phyloP scores from a whole-genome alignment of 2,113 vertebrate genomes.

The Callaeas wilsoni region DNA sequence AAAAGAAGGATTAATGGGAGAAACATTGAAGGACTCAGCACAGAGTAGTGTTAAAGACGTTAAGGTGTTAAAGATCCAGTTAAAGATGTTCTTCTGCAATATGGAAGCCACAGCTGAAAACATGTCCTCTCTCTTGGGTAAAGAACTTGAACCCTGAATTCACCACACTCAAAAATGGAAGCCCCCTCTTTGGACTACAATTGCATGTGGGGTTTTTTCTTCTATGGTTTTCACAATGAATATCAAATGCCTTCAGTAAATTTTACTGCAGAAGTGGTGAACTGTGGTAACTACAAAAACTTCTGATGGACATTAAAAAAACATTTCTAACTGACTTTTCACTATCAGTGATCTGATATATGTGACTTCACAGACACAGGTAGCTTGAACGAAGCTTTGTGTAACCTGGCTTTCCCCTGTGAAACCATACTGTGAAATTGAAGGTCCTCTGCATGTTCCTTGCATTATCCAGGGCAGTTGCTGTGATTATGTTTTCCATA shows the following conservation, averaged over 20 bases:
- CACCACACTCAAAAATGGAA: not conserved
- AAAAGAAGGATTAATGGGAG: not conserved
- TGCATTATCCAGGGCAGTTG: fast-evolving
- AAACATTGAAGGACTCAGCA: not conserved
- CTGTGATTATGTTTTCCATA: not conserved
- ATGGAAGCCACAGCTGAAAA: not conserved
- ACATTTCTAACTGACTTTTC: not conserved
- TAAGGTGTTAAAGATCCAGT: too few relatives aligned
- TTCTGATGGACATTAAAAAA: not conserved
- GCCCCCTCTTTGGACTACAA: not conserved
- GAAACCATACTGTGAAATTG: not conserved
- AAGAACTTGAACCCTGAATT: not conserved
- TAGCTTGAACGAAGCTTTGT: not conserved
- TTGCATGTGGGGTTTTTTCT: not conserved
- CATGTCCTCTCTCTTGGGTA: not conserved
- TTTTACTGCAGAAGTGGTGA: not conserved
- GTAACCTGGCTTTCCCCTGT: not conserved
- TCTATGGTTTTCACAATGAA: not conserved
- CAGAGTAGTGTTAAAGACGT: not conserved
- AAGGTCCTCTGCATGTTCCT: not conserved
- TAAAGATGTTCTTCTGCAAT: not conserved
- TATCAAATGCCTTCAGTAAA: not conserved
- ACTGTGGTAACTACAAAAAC: not conserved
- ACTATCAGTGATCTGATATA: not conserved
- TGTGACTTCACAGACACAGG: not conserved